phyloP scores from a whole-genome alignment of 2,888 invertebrate genomes.

The Thereva nobilitata region DNA sequence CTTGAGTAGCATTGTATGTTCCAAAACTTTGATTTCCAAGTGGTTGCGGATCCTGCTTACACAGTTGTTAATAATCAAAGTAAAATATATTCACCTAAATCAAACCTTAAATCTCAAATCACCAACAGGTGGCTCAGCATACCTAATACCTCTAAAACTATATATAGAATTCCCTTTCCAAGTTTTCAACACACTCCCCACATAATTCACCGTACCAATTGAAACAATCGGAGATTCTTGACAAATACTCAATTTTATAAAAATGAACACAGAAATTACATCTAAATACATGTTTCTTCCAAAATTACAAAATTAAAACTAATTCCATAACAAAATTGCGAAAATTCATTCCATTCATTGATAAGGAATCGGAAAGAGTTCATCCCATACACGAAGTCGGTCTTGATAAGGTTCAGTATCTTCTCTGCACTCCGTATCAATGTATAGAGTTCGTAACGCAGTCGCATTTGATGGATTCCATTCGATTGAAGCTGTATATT shows the following conservation, averaged over 20 bases:
- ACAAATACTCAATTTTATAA: neutral
- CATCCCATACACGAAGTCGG: conserved; percentile 42
- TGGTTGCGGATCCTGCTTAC: conserved; percentile 23
- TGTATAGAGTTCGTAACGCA: conserved; percentile 40
- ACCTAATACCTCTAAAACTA: conserved; percentile 51
- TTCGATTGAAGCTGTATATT: conserved; percentile 1
- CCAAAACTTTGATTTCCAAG: neutral
- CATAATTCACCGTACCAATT: neutral
- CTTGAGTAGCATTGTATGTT: conserved; percentile 56
- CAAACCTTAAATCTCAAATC: conserved; percentile 48
- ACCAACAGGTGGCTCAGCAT: conserved; percentile 58
- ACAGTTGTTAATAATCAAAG: neutral
- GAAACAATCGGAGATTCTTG: neutral
- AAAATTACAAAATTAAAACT: too few relatives aligned
- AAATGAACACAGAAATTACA: neutral
- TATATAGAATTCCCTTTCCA: conserved; percentile 46
- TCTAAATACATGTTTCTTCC: neutral
- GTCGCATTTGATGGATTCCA: conserved; percentile 35
- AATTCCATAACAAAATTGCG: too few relatives aligned
- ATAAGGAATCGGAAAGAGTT: conserved; percentile 37
- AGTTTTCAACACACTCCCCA: conserved; percentile 23
- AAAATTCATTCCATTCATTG: neutral
- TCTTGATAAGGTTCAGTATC: conserved; percentile 39
- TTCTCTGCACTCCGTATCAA: conserved; percentile 35
- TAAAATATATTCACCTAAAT: neutral